Conservation (phyloP, 1,140 invertebrate genomes). For the Drosophila nikananu region DNA sequence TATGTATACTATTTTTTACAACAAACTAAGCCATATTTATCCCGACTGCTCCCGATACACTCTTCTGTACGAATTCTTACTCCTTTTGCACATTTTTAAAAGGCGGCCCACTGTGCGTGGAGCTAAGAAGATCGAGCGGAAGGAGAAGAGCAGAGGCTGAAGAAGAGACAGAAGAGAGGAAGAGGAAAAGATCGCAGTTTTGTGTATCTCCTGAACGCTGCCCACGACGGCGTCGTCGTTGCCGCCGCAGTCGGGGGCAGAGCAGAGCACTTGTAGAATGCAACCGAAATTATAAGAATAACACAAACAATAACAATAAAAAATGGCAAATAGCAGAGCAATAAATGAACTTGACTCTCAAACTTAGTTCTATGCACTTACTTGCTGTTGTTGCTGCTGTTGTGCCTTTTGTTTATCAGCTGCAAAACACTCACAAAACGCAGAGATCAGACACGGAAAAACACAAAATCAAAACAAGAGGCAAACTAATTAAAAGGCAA, state of each 20-base stretch:
- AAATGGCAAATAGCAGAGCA: constrained; percentile 17
- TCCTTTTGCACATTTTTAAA: not conserved
- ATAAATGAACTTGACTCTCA: constrained; percentile 33
- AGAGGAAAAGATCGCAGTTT: constrained; percentile 41
- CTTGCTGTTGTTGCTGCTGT: constrained; percentile 30
- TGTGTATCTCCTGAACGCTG: constrained; percentile 45
- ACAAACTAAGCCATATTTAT: too few species aligned
- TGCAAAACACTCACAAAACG: constrained; percentile 39
- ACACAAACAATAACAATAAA: constrained; percentile 26
- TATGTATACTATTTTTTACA: too few species aligned
- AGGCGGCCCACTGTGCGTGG: constrained; percentile 13
- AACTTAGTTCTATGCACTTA: constrained; percentile 32
- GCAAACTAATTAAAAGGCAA: constrained; percentile 73
- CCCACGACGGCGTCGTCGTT: constrained; percentile 18
- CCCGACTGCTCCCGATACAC: too few species aligned
- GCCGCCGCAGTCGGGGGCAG: constrained; percentile 31
- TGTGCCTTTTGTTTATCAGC: constrained; percentile 29
- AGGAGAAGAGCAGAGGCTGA: constrained; percentile 16
- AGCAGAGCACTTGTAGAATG: constrained; percentile 46
- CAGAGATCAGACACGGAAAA: constrained; percentile 23
- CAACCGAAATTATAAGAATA: constrained; percentile 19
- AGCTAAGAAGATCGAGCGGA: constrained; percentile 33
- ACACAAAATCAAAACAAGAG: constrained; percentile 58
- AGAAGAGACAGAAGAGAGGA: constrained; percentile 10
- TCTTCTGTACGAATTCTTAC: not conserved